Base-by-base conservation (phyloP, 2,113 vertebrate species). In the Crotalus viridis region DNA sequence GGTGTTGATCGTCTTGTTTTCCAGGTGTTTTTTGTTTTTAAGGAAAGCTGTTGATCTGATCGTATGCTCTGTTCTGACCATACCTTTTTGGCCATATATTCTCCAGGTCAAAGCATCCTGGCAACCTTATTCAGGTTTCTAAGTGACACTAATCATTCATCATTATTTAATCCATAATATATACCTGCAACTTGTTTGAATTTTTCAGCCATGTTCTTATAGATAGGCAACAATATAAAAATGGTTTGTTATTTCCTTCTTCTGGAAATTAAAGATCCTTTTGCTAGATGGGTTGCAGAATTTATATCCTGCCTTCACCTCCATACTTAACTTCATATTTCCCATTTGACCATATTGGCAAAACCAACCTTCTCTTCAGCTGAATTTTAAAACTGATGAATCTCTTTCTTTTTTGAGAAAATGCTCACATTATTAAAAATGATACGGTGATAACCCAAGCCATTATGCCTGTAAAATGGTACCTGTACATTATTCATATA, bases 401-500 rank as follows among this genome's bases (percentile, higher is more conserved):
- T 85, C 90, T 39, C 12, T 87, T 92, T 5, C 0, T 69, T 33
- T 88, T 88, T 33, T 69, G 90, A 52, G n/a, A 0, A 19, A 90
- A 94, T 39, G 89, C 55, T 89, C 89, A 95, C 93, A 43, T 61
- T 64, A n/a, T 33, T 26, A 2, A 91, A 69, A 12, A 52, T 21
- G 2, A 52, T 51, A 55, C 24, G 94, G 15, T 7, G n/a, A 92
- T 95, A 94, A 95, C 54, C 88, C 17, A 86, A 91, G 91, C 88
- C 7, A 52, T 1, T 89, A 51, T 8, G 59, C 90, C 85, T 33
- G 55, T 0, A 28, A 94, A 69, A 87, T 51, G 48, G 48, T 51
- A 51, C 48, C 48, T 51, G 48, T 51, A 51, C 89, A 93, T 64
- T 56, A 90, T 95, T 95, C 91, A 92, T 94, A 93, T 56, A 86